These are phyloP conservation scores for Mungos mungo DNA, from an alignment of 2,113 vertebrate genomes.

Conservation along the genomic window DNA sequence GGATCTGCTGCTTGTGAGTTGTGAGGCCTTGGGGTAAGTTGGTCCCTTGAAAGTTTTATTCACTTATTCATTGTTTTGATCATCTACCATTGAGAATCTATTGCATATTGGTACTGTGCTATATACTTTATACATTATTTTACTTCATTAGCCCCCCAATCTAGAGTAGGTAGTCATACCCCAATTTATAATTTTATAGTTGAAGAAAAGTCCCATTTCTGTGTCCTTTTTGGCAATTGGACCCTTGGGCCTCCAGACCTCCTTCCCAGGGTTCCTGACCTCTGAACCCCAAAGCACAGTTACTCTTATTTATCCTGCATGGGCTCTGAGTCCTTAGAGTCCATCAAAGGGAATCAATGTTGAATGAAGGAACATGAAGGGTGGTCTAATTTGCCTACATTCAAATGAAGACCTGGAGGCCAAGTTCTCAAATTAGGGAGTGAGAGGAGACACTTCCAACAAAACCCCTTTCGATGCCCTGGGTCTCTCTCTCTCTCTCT, in stretches of 20 bases:
- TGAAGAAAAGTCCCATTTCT: not conserved
- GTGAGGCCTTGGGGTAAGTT: not conserved
- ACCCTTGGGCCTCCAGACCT: not conserved
- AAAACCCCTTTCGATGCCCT: not conserved
- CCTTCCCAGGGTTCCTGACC: not conserved
- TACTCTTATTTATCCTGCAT: not conserved
- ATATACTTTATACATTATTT: not conserved
- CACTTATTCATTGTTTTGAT: not conserved
- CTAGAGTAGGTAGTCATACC: not conserved
- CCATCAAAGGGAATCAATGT: not conserved
- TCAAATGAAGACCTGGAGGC: not conserved
- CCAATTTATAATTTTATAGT: not conserved
- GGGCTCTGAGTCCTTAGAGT: not conserved
- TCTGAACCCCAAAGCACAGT: not conserved
- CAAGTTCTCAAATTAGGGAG: not conserved
- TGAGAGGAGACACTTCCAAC: not conserved
- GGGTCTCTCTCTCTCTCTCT: not conserved
- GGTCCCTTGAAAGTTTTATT: not conserved
- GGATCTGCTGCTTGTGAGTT: not conserved
- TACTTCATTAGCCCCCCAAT: not conserved
- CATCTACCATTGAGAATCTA: not conserved
- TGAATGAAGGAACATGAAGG: not conserved
- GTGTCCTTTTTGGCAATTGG: not conserved
- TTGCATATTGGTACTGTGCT: accelerated
- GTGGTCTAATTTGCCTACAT: not conserved